Evolutionary conservation across 2,888 invertebrate genomes (phyloP).

Genomic region (Sarcophaga carnaria): DNA sequence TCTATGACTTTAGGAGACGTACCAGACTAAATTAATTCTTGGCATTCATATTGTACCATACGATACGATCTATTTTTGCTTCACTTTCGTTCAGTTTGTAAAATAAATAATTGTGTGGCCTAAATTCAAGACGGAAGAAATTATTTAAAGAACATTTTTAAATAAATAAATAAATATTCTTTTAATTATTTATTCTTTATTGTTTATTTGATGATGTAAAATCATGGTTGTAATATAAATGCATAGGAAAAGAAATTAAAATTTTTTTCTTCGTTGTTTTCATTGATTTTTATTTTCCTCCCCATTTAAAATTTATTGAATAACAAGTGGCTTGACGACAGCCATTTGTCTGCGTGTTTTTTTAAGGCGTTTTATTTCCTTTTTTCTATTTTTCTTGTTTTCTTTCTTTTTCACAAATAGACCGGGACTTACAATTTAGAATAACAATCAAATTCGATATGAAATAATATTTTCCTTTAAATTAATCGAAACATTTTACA

Average conservation of each 20-base stretch:
- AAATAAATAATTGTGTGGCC: not conserved
- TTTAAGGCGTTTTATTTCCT: not conserved
- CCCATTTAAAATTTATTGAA: not conserved
- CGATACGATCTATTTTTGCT: not conserved
- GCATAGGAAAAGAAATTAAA: too few relatives aligned
- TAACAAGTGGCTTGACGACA: not conserved
- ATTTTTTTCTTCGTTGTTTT: not conserved
- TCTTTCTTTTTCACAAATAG: too few relatives aligned
- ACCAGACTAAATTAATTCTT: not conserved
- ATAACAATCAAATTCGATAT: too few relatives aligned
- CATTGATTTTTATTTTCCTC: not conserved
- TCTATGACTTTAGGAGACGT: not conserved
- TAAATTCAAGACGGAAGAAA: not conserved
- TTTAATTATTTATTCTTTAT: not conserved
- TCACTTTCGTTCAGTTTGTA: not conserved
- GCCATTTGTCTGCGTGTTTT: not conserved
- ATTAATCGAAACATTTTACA: too few relatives aligned
- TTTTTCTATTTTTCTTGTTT: too few relatives aligned
- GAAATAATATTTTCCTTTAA: too few relatives aligned
- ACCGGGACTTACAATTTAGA: too few relatives aligned
- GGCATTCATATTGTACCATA: not conserved
- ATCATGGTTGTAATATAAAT: too few relatives aligned
- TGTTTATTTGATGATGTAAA: not conserved
- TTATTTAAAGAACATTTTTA: not conserved
- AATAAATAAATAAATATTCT: not conserved